Conservation (phyloP, 2,113 vertebrate genomes). For the Bubo scandiacus region DNA sequence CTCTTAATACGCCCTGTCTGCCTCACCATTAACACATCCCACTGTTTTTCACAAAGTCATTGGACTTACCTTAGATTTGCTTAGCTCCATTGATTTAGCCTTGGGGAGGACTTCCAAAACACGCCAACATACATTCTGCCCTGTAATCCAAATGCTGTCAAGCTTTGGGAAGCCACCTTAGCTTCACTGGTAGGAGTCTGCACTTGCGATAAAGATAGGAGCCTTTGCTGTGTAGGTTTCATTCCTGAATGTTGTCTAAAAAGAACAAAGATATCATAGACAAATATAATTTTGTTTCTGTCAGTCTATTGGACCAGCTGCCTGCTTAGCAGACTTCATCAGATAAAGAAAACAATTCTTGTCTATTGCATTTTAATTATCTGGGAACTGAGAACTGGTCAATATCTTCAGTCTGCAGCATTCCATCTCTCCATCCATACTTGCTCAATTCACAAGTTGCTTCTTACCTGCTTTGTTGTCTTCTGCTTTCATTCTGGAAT, state of each 20-base stretch:
- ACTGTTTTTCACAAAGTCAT: neutral
- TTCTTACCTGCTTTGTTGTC: neutral
- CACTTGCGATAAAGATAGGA: neutral
- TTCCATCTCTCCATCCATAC: neutral
- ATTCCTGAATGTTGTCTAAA: neutral
- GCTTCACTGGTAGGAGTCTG: neutral
- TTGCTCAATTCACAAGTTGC: neutral
- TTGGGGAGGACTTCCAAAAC: neutral
- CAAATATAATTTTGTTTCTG: neutral
- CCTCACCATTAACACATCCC: neutral
- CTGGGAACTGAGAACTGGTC: neutral
- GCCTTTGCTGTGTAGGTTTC: neutral
- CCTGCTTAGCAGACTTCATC: neutral
- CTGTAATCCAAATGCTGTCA: neutral
- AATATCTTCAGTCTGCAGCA: neutral
- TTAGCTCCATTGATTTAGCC: neutral
- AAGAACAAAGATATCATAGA: neutral
- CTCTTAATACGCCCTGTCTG: accelerated
- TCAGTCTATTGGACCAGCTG: neutral
- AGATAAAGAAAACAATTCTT: neutral
- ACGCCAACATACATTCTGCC: neutral
- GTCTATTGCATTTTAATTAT: neutral
- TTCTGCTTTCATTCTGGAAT: neutral
- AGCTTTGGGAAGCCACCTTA: neutral
- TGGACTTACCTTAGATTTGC: neutral